Base-by-base conservation (phyloP, 2,888 invertebrate genomes). In the Macrophya annulata region DNA sequence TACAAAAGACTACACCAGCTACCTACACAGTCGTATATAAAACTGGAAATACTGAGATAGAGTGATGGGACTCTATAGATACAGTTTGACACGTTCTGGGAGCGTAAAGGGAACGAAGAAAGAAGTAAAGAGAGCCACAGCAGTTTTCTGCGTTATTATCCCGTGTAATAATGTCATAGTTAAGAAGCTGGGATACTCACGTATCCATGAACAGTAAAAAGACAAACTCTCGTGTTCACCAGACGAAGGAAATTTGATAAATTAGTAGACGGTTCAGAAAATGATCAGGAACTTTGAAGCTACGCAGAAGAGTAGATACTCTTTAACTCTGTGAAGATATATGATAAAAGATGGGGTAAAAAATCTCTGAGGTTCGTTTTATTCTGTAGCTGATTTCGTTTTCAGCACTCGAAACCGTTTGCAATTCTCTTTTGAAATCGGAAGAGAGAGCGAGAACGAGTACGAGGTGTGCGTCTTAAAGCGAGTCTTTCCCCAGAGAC, bases 21-120 rank as follows among this genome's bases (percentile, higher is more conserved):
- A 8, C 8, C 31, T 71, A 40, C 62, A 62, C 25, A 4, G 12
- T 25, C 25, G 62, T 62, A 21, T 62, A 25, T 31, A 62, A 31
- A 25, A 12, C 62, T 62, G 25, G 25, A 25, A 71, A 71, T 40
- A 71, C 37, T 74, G 10, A 21, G 72, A 43, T 74, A 74, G 25
- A 74, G 72, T 68, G 68, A 68, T 37, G 68, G 17, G 31, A 17
- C 17, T 5, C 37, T 37, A 37, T 37, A 37, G 68, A 68, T 68
- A 68, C 68, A 37, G 68, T 68, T 68, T 37, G 37, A 68, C 68
- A 68, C 68, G 68, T 68, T 68, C 68, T 68, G 37, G 12, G 68
- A 5, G 17, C 37, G 68, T 37, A 37, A 68, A 68, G 68, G 37
- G 25, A 25, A 37, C 37, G 37, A 17, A 37, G 68, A 37, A 68